Evolutionary conservation across 2,113 vertebrate species (phyloP), one percentile per base, ranked within the genome.

Genomic region (Pollachius pollachius): DNA sequence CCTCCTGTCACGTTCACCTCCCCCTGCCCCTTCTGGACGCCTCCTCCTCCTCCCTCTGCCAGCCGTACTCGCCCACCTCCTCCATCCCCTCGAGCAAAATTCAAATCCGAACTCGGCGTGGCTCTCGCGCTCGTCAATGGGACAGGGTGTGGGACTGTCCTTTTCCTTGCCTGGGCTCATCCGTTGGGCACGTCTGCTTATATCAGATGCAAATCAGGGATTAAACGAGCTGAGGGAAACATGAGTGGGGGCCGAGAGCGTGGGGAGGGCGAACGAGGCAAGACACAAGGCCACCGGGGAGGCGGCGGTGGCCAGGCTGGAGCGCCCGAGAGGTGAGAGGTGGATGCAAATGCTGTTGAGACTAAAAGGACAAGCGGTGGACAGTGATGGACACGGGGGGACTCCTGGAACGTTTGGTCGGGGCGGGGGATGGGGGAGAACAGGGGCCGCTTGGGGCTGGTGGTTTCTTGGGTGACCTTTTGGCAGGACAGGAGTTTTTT

Each of bases 291-390:
- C 41, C 41, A 13, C 41, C 8, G 69, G 81, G 81, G 17, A 75
- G 41, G 41, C 41, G 41, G 2, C 41, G 41, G 41, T 13, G 41
- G 41, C 41, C 23, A 4, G 41, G 41, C 41, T 1, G 41, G 21
- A 59, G 85, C 77, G 73, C 41, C 75, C 74, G 78, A 80, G 75
- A 70, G 81, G 76, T 73, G 78, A 87, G 87, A 86, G 82, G 81
- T 84, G 85, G 78, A 91, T 92, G 91, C 89, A 92, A 92, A 91
- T 91, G 77, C 71, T 79, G 78, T 82, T 81, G 84, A 81, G 83
- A 81, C 78, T 79, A 80, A 71, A 74, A 80, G 74, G 79, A 61
- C 30, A 34, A 34, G 59, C 19, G 23, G 15, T 19, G 21, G 65
- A 48, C 5, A 23, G 3, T 19, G 67, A 17, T 17, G 67, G 34